Evolutionary conservation across 2,888 invertebrate species (phyloP), one percentile per base, ranked within the genome.

Genomic region (Brachypterus glaber): DNA sequence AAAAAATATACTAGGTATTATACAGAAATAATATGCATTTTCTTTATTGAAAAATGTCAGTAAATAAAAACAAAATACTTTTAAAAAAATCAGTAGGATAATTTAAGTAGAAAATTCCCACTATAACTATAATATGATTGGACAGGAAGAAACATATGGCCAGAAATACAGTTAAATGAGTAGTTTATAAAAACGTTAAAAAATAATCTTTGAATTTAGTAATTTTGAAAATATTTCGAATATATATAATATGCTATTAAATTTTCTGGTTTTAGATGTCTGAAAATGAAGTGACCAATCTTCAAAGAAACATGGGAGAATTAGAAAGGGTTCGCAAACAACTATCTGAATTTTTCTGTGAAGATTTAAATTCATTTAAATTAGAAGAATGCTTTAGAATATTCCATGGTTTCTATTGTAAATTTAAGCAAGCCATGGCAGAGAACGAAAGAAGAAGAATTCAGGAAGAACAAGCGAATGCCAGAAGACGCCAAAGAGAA

Each of bases 361-460:
- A 96, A 64, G 93, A 95, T 57, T 74, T 80, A 0, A 79, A 76
- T 35, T 76, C 83, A 0, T 96, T 96, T 62, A 91, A 91, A 62
- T 70, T 96, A 26, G 93, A 96, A 61, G 95, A 96, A 61, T 93
- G 93, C 58, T 89, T 92, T 58, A 82, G 83, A 64, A 83, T 88
- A 48, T 81, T 96, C 59, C 84, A 86, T 54, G 78, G 77, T 30
- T 95, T 96, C 70, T 90, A 90, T 62, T 77, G 78, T 45, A 86
- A 87, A 66, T 90, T 90, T 67, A 79, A 79, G 37, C 79, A 85
- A 49, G 88, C 89, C 0, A 79, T 83, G 8, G 69, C 77, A 41
- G 93, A 95, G 59, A 95, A 95, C 64, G 85, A 83, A 56, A 70
- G 87, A 27, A 72, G 93, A 3, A 73, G 78, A 39, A 73, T 82